Evolutionary conservation across 2,797 vertebrate species (phyloP).

Genomic region (Alca torda): DNA sequence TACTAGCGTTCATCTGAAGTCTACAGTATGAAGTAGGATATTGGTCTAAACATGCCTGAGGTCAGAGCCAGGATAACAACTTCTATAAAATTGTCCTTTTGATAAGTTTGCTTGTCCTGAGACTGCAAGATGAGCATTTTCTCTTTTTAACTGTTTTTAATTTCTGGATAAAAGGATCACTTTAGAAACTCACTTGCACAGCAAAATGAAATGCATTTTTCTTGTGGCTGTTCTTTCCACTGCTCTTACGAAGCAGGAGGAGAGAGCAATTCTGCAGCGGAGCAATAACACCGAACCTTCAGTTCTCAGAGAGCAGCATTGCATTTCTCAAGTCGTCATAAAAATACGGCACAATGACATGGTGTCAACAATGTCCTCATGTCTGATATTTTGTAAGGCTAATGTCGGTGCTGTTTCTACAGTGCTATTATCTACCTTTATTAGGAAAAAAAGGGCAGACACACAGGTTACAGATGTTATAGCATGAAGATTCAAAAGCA

Average conservation of each 20-base stretch:
- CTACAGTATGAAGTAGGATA: neutral
- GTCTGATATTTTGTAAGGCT: neutral
- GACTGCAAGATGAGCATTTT: neutral
- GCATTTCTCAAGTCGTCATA: neutral
- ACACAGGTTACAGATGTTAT: neutral
- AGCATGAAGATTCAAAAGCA: neutral
- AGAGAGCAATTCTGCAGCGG: neutral
- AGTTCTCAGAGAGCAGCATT: neutral
- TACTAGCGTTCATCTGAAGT: neutral
- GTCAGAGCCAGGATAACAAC: neutral
- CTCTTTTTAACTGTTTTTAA: constrained; percentile 15
- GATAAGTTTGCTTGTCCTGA: neutral
- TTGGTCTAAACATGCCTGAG: neutral
- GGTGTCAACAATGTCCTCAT: neutral
- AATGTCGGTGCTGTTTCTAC: neutral
- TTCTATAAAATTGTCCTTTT: neutral
- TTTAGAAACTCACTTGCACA: neutral
- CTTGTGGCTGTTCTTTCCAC: neutral
- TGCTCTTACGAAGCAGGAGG: neutral
- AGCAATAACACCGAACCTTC: neutral
- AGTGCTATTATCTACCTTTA: neutral
- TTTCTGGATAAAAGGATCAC: neutral
- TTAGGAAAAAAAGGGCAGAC: neutral
- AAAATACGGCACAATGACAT: neutral
- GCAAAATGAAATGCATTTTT: constrained; percentile 45